A percentile compares a stretch with the other conserved stretches of the same genome.
Evolutionary conservation across 1,140 invertebrate species (phyloP).

Genomic region (Atopsyche davidsoni): DNA sequence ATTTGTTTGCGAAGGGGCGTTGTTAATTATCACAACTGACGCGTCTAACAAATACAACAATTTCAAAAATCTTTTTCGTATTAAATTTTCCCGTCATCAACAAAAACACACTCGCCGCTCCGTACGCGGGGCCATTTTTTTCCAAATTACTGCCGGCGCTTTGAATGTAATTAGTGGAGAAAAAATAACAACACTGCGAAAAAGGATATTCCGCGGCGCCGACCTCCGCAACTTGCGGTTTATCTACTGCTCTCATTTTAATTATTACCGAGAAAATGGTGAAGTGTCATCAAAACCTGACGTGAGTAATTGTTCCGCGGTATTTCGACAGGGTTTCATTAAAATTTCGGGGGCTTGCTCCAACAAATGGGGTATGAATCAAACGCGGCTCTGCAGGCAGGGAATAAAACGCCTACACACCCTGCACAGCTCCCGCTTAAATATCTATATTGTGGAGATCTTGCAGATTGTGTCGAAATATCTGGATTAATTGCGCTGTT

Average conservation of each 20-base stretch:
- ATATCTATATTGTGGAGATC: background rate
- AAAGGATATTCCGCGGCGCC: background rate
- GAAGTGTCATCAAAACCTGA: background rate
- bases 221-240: background rate
- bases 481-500: too few relatives aligned
- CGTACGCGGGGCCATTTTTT: background rate
- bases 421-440: background rate
- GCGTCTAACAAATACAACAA: too few relatives aligned
- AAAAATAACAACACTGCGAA: background rate
- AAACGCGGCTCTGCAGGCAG: background rate
- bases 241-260: too few relatives aligned
- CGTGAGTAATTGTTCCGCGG: background rate
- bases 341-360: background rate
- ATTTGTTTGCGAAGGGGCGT: too few relatives aligned
- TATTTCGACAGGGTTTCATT: conserved; percentile 2
- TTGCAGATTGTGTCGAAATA: too few relatives aligned
- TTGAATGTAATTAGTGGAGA: too few relatives aligned
- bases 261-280: too few relatives aligned
- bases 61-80: background rate
- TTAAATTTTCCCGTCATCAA: background rate
- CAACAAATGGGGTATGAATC: conserved; percentile 2
- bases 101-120: background rate
- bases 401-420: conserved; percentile 1
- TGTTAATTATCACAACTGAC: too few relatives aligned
- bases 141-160: background rate